Conservation (phyloP, 2,888 invertebrate genomes). For the Smittia sp. region DNA sequence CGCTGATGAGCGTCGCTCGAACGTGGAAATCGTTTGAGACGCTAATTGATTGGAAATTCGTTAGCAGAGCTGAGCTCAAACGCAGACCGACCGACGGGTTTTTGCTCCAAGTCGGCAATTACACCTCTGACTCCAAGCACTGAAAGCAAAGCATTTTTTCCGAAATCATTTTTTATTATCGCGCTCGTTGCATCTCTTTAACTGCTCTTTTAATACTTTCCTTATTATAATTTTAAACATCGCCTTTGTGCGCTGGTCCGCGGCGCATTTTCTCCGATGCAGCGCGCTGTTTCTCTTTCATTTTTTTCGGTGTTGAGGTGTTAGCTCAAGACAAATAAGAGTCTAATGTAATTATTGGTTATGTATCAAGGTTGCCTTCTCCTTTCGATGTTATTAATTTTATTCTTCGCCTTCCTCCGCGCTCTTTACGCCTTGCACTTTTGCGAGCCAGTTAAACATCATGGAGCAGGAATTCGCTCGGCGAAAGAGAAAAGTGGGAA, state of each 20-base stretch:
- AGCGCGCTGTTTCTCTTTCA: slow-evolving; percentile 22
- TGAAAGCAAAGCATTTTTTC: slow-evolving; percentile 31
- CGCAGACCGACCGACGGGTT: neutral
- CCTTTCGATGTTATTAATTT: slow-evolving; percentile 41
- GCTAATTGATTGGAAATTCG: slow-evolving; percentile 12
- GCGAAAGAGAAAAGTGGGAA: neutral
- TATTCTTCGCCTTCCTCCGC: slow-evolving; percentile 13
- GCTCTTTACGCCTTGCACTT: slow-evolving; percentile 6
- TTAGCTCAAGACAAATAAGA: slow-evolving; percentile 41
- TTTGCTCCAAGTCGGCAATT: slow-evolving; percentile 13
- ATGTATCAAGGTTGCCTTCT: slow-evolving; percentile 39
- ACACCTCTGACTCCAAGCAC: slow-evolving; percentile 41
- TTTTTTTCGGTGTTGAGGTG: slow-evolving; percentile 39
- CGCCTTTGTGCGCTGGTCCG: slow-evolving; percentile 4
- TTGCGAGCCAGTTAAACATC: slow-evolving; percentile 21
- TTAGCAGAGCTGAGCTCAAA: neutral
- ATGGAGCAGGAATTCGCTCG: neutral
- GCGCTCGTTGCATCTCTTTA: slow-evolving; percentile 37
- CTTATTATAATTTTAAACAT: slow-evolving; percentile 41
- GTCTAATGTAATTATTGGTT: slow-evolving; percentile 41
- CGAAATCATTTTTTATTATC: slow-evolving; percentile 40
- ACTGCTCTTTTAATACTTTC: slow-evolving; percentile 37
- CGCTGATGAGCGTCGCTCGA: neutral
- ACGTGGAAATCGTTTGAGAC: slow-evolving; percentile 9
- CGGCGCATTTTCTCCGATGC: neutral